phyloP scores from a whole-genome alignment of 2,888 invertebrate genomes.

The Sepioteuthis lessoniana region DNA sequence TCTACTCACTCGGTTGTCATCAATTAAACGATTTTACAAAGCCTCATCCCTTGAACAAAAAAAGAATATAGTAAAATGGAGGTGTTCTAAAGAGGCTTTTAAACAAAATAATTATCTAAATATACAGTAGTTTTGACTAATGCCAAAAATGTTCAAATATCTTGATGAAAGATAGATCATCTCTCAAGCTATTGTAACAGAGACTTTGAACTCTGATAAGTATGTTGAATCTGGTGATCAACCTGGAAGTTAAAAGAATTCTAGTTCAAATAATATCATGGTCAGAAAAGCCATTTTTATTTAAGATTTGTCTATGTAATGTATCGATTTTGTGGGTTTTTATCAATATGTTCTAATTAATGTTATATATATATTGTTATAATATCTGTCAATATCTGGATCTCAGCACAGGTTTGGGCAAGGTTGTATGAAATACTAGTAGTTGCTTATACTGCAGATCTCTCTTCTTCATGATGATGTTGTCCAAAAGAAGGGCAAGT shows the following conservation, averaged over 20 bases:
- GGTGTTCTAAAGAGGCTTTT: neutral
- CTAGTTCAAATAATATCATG: neutral
- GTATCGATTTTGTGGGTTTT: no score
- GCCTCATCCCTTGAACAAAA: neutral
- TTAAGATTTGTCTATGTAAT: no score
- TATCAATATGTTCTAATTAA: no score
- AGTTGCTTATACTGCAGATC: no score
- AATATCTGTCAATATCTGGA: no score
- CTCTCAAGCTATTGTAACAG: neutral
- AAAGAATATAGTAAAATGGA: neutral
- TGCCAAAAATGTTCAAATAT: neutral
- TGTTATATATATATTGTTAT: no score
- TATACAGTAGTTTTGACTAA: neutral
- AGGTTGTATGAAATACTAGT: no score
- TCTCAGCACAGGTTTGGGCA: no score
- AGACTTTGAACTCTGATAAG: neutral
- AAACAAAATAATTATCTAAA: neutral
- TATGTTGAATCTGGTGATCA: neutral
- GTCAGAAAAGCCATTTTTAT: no score
- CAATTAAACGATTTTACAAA: slow-evolving; percentile 33
- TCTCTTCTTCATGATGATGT: no score
- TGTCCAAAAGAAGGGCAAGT: no score
- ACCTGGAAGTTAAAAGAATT: neutral
- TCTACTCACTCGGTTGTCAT: slow-evolving; percentile 33
- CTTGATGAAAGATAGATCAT: neutral